Evolutionary conservation across 2,888 invertebrate species (phyloP), one percentile per base, ranked within the genome.

Genomic region (Antheraea assamensis): DNA sequence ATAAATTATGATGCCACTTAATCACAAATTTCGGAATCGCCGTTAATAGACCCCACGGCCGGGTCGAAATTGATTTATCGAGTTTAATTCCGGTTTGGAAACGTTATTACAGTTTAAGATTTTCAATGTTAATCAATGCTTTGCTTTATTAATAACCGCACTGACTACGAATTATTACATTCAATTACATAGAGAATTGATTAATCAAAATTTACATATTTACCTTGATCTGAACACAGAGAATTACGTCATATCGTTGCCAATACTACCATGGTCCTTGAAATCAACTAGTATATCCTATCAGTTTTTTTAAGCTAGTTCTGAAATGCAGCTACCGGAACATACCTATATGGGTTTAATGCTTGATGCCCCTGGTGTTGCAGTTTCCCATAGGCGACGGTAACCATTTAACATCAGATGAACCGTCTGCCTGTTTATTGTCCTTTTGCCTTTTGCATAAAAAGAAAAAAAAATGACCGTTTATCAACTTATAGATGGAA

Each of bases 1-100:
- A 88, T 88, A 88, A 90, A 84, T 90, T 89, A 90, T 88, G 85
- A 87, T 82, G 83, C 78, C 87, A 86, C 87, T 90, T 90, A 87
- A 89, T 90, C 89, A 89, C 84, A 87, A 88, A 89, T 89, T 74
- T 86, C 86, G 83, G 86, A 86, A 85, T 86, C 83, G 82, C 86
- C 85, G 86, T 86, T 89, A 89, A 88, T 87, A 87, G 88, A 81
- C 78, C 77, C 76, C 78, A 78, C 76, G 77, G 78, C 80, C 81
- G 83, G 83, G 82, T 81, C 80, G 82, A 84, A 83, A 84, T 78
- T 85, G 87, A 86, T 86, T 86, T 86, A 86, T 85, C 81, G 80
- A 81, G 79, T 78, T 81, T 84, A 86, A 86, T 86, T 85, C 81
- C 78, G 81, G 80, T 76, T 78, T 17, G 71, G 72, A 73, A 75